Evolutionary conservation across 2,888 invertebrate species (phyloP).

Genomic region (Hypselothyrea guttata): DNA sequence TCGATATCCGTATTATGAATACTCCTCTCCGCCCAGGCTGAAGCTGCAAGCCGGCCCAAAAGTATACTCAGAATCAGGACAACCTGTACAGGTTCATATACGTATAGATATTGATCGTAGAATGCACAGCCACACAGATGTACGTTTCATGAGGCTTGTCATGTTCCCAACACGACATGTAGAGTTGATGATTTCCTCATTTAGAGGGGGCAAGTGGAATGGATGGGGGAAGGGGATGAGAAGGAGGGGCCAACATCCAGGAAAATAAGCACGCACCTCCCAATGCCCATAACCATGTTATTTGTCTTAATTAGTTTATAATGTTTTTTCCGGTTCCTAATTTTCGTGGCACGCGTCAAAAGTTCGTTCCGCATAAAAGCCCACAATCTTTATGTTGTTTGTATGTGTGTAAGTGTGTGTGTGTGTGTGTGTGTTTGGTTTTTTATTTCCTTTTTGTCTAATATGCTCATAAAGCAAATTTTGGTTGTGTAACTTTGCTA

Average conservation of each 20-base stretch:
- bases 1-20: too few species aligned
- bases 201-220: background rate
- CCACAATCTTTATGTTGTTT: slow-evolving; percentile 1
- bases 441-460: slow-evolving; percentile 11
- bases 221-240: too few species aligned
- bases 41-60: too few species aligned
- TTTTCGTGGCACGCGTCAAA: slow-evolving; percentile 27
- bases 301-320: slow-evolving; percentile 62
- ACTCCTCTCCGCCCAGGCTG: too few species aligned
- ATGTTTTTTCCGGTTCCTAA: slow-evolving; percentile 35
- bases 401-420: slow-evolving; percentile 8
- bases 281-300: slow-evolving; percentile 36
- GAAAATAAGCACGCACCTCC: too few species aligned
- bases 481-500: background rate
- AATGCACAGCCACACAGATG: too few species aligned
- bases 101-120: too few species aligned
- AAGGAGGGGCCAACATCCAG: too few species aligned
- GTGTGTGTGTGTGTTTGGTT: slow-evolving; percentile 17
- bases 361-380: slow-evolving; percentile 3
- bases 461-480: slow-evolving; percentile 9
- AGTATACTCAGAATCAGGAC: too few species aligned
- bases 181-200: slow-evolving; percentile 1
- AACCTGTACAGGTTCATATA: too few species aligned
- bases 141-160: background rate
- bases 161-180: background rate